phyloP scores from a whole-genome alignment of 2,888 invertebrate species.

The Tiliacea aurago region DNA sequence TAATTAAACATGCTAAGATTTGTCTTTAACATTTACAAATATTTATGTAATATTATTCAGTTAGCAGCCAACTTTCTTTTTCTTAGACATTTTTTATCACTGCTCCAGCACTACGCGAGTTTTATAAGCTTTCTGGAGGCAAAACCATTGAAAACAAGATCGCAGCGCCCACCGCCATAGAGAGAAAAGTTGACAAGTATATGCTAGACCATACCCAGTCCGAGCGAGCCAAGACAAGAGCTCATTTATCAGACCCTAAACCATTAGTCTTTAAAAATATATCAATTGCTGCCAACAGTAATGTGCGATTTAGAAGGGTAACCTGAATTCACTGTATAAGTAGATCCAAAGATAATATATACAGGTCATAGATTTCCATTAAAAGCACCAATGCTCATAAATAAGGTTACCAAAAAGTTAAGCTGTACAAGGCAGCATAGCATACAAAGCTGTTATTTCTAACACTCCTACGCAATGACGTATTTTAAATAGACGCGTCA shows the following conservation, averaged over 20 bases:
- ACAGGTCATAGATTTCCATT: constrained; percentile 29
- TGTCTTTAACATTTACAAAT: constrained; percentile 13
- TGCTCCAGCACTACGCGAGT: constrained; percentile 10
- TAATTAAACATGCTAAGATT: constrained; percentile 17
- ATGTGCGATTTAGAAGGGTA: constrained; percentile 7
- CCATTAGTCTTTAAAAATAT: constrained; percentile 3
- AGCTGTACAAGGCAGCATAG: constrained; percentile 33
- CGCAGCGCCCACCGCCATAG: constrained; percentile 24
- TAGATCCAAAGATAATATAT: constrained; percentile 23
- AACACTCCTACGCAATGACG: no score
- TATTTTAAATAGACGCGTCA: no score
- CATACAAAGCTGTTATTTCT: constrained; percentile 36
- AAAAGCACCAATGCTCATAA: constrained; percentile 32
- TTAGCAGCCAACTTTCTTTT: constrained; percentile 31
- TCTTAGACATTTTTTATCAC: constrained; percentile 7
- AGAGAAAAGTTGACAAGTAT: constrained; percentile 12
- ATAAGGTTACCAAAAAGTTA: constrained; percentile 35
- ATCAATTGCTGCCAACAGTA: constrained; percentile 18
- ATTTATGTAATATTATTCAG: constrained; percentile 18
- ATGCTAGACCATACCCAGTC: constrained; percentile 18
- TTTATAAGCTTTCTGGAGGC: constrained; percentile 29
- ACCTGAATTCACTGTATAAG: constrained; percentile 30
- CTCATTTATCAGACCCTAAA: constrained; percentile 28
- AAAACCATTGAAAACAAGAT: constrained; percentile 8
- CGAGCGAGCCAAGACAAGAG: constrained; percentile 20